A percentile compares a stretch with the other conserved stretches of the same genome.
These are phyloP conservation scores for Aspidiotus rigidus DNA, from an alignment of 2,888 invertebrate genomes.

Conservation along the genomic window DNA sequence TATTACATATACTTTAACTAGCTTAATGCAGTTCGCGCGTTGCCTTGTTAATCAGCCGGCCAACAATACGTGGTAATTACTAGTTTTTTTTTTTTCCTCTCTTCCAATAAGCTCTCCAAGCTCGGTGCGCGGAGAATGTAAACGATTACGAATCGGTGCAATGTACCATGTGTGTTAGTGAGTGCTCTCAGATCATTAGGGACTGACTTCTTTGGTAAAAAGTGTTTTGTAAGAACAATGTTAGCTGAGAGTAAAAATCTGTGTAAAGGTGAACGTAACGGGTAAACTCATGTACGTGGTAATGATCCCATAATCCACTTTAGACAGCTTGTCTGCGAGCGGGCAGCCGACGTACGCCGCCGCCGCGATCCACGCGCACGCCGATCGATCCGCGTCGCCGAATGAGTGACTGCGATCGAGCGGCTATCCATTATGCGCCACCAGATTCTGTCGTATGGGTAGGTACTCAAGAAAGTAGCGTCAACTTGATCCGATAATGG, in stretches of 20 bases:
- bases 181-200: neutral
- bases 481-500: conserved; percentile 30
- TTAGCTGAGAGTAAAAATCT: conserved; percentile 11
- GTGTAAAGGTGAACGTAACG: conserved; percentile 12
- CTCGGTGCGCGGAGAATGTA: no score
- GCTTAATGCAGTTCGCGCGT: no score
- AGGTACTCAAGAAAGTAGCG: conserved; percentile 26
- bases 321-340: conserved; percentile 10
- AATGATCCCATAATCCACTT: conserved; percentile 32
- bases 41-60: neutral
- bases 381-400: neutral
- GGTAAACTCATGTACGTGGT: conserved; percentile 24
- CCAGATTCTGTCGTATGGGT: conserved; percentile 12
- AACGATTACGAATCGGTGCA: conserved; percentile 3
- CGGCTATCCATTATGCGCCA: no score
- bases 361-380: conserved; percentile 5
- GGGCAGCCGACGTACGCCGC: neutral
- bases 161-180: neutral
- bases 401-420: no score
- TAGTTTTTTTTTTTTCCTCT: neutral
- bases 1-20: neutral
- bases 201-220: conserved; percentile 11
- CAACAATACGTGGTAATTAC: conserved; percentile 2
- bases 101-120: neutral
- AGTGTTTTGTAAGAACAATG: conserved; percentile 22